Conservation (phyloP, 2,113 vertebrate genomes). For the Upupa epops region DNA sequence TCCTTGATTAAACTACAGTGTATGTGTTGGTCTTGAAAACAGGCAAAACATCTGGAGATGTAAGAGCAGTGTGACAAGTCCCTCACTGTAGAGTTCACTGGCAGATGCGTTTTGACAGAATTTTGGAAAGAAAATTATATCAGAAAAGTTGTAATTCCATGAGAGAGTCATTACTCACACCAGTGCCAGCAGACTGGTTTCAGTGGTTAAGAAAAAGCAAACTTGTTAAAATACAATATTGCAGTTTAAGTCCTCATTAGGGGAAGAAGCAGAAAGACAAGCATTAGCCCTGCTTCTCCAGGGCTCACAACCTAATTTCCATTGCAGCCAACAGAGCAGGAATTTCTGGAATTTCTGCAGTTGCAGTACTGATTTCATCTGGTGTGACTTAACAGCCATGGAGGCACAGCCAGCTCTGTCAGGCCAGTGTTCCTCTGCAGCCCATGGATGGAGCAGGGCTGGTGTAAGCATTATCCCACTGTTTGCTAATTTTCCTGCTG, state of each 20-base stretch:
- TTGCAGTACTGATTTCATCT: neutral
- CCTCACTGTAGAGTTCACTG: neutral
- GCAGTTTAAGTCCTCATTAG: neutral
- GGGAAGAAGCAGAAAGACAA: neutral
- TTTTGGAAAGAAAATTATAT: neutral
- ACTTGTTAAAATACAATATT: too few species aligned
- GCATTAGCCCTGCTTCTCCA: neutral
- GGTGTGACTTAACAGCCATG: neutral
- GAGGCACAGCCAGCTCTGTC: neutral
- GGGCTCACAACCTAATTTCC: neutral
- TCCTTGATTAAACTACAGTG: neutral
- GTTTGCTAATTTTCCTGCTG: neutral
- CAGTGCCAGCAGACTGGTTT: neutral
- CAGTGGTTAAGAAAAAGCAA: too few species aligned
- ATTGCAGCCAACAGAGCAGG: neutral
- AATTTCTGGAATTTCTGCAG: slow-evolving; percentile 62
- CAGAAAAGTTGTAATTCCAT: neutral
- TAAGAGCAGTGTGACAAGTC: neutral
- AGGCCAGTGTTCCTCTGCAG: neutral
- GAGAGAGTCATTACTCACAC: neutral
- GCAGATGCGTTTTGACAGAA: neutral
- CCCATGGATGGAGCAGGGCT: neutral
- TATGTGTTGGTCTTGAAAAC: neutral
- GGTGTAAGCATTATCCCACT: rapidly evolving
- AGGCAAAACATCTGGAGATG: neutral